These are phyloP conservation scores for Columbina picui DNA, from an alignment of 2,113 vertebrate species.

Conservation along the genomic window DNA sequence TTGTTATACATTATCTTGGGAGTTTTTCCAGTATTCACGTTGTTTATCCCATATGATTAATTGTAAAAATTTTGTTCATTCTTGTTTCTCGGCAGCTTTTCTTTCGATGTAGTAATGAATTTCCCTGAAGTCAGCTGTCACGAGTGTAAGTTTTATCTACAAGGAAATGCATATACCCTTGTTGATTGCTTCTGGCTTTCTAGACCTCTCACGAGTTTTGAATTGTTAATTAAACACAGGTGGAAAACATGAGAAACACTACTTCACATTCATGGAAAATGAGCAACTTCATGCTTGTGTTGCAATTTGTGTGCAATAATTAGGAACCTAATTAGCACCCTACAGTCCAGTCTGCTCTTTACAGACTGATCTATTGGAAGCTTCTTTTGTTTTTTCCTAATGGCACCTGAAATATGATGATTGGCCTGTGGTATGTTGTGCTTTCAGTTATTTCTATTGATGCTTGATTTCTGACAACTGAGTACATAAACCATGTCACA, in stretches of 20 bases:
- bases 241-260: background rate
- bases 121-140: background rate
- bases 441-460: background rate
- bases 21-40: background rate
- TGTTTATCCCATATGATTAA: background rate
- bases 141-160: background rate
- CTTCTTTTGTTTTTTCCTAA: background rate
- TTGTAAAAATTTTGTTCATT: background rate
- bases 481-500: background rate
- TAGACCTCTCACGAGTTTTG: background rate
- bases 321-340: background rate
- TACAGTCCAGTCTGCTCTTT: background rate
- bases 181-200: background rate
- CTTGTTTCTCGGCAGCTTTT: conserved; percentile 13
- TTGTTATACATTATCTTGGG: background rate
- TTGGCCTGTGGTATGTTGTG: background rate
- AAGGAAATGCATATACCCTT: background rate
- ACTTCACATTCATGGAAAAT: background rate
- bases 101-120: background rate
- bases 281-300: background rate
- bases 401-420: background rate
- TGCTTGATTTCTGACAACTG: background rate
- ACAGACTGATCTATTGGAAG: background rate
- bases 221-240: background rate
- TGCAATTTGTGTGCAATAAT: background rate